These are phyloP conservation scores for Acanthochromis polyacanthus DNA, from an alignment of 2,113 vertebrate species.

Conservation along the genomic window DNA sequence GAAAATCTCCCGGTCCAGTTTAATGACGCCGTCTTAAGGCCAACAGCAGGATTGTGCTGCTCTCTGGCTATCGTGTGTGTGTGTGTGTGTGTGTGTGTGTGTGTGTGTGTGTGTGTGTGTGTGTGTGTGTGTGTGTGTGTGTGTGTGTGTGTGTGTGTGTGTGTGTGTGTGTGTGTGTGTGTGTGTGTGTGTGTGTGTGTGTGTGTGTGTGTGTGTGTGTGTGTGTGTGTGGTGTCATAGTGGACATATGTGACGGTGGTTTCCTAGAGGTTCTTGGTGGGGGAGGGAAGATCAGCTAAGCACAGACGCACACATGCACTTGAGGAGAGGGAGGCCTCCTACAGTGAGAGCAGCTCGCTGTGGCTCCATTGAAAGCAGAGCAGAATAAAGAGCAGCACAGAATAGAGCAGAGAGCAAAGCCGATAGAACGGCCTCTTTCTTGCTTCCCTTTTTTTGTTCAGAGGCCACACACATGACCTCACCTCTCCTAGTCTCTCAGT, in stretches of 20 bases:
- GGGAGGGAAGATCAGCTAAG: constrained; percentile 56
- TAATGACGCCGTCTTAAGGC: constrained; percentile 4
- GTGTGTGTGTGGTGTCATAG: constrained; percentile 18
- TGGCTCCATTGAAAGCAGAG: constrained; percentile 45
- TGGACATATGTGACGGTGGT: constrained; percentile 43
- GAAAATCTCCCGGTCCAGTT: constrained; percentile 1
- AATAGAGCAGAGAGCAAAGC: constrained; percentile 32
- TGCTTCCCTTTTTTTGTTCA: constrained; percentile 14
- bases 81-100: not conserved
- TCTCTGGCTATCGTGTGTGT: constrained; percentile 3
- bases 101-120: constrained; percentile 2
- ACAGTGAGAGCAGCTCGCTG: constrained; percentile 45
- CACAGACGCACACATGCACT: constrained; percentile 36
- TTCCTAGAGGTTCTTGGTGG: constrained; percentile 49
- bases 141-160: constrained; percentile 12
- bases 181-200: constrained; percentile 17
- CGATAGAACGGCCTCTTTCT: constrained; percentile 5
- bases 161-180: not conserved
- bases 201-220: constrained; percentile 14
- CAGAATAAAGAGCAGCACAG: constrained; percentile 52
- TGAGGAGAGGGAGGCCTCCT: constrained; percentile 51
- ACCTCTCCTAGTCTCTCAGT: not conserved
- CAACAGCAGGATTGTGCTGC: not conserved
- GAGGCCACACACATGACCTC: constrained; percentile 41
- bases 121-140: constrained; percentile 16